phyloP scores from a whole-genome alignment of 2,797 vertebrate genomes.

The Limosa lapponica region DNA sequence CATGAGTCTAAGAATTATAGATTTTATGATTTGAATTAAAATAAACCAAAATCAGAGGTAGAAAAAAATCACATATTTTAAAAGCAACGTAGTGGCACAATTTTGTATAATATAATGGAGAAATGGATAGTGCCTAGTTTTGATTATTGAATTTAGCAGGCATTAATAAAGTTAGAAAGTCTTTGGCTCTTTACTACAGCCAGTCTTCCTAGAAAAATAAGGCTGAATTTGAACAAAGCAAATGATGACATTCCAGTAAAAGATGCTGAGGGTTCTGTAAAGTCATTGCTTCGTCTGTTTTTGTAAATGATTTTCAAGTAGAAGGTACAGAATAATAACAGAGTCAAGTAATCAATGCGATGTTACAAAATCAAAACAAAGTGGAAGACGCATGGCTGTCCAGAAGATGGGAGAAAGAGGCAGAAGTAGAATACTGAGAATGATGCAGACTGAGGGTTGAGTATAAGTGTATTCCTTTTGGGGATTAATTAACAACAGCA shows the following conservation, averaged over 20 bases:
- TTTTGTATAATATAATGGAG: neutral
- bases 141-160: neutral
- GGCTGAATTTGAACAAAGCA: neutral
- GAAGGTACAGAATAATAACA: neutral
- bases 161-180: neutral
- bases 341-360: neutral
- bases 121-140: neutral
- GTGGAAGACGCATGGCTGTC: neutral
- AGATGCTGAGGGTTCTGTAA: neutral
- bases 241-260: neutral
- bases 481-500: neutral
- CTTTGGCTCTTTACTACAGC: neutral
- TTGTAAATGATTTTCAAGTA: neutral
- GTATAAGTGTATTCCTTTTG: neutral
- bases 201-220: neutral
- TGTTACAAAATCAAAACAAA: neutral
- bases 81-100: neutral
- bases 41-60: neutral
- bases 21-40: conserved; percentile 14
- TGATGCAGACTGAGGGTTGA: neutral
- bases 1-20: neutral
- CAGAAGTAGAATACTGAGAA: neutral
- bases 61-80: neutral
- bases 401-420: neutral
- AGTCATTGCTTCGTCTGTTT: neutral